A percentile compares a stretch with the other conserved stretches of the same genome.
phyloP scores from a whole-genome alignment of 2,888 invertebrate species.

The Lepidocyrtoides sp. region DNA sequence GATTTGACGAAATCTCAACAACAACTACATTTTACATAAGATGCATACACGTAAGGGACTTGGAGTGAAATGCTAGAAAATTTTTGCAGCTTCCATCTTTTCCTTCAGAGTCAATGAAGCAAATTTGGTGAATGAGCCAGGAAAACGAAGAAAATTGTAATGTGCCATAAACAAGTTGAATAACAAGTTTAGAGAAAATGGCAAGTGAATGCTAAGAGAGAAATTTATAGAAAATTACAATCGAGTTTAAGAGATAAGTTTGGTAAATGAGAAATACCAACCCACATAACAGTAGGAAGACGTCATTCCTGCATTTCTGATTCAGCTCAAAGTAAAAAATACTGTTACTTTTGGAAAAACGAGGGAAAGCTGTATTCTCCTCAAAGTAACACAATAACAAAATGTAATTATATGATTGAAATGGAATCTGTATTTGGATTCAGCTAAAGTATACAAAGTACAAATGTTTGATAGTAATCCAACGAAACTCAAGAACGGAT shows the following conservation, averaged over 20 bases:
- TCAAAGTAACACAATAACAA: no score
- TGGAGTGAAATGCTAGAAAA: slow-evolving; percentile 13
- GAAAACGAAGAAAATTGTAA: slow-evolving; percentile 40
- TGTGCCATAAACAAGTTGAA: slow-evolving; percentile 52
- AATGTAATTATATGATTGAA: slow-evolving; percentile 62
- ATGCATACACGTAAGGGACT: slow-evolving; percentile 5
- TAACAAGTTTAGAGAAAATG: not conserved
- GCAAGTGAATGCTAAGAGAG: no score
- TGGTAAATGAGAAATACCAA: not conserved
- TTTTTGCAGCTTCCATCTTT: not conserved
- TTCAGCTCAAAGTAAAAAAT: not conserved
- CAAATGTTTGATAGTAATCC: not conserved
- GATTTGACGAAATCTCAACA: slow-evolving; percentile 25
- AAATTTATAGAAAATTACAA: no score
- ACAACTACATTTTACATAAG: slow-evolving; percentile 36
- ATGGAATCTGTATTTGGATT: not conserved
- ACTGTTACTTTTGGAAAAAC: not conserved
- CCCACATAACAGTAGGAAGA: not conserved
- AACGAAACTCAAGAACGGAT: slow-evolving; percentile 26
- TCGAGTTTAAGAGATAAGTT: not conserved
- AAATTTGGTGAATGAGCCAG: slow-evolving; percentile 39
- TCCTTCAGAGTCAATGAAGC: not conserved
- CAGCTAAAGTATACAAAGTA: not conserved
- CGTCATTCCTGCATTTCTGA: no score
- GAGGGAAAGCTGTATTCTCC: not conserved